Evolutionary conservation across 2,797 vertebrate species (phyloP), one percentile per base, ranked within the genome.

Genomic region (Carcharodon carcharias): DNA sequence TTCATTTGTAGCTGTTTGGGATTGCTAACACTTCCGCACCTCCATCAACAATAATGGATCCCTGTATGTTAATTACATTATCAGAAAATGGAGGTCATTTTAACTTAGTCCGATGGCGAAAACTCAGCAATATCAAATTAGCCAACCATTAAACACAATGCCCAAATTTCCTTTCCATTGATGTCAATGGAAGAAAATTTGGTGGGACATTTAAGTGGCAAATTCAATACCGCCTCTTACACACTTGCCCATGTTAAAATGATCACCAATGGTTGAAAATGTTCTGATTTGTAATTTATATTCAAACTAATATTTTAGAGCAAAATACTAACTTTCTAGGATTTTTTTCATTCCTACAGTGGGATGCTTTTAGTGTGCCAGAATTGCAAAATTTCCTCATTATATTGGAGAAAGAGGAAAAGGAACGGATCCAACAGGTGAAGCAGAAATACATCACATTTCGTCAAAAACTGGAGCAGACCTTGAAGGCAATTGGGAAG

Each of bases 351-450:
- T 96, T 95, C 31, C 96, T 14, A 85, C 97, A 99, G 99, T 99
- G 99, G 99, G 98, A 99, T 0, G 99, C 98, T 0, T 99, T 99
- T 98, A 99, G 99, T 12, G 98, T 99, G 96, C 99, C 99, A 0
- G 99, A 99, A 97, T 98, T 99, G 65, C 99, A 99, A 97, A 99
- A 99, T 98, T 99, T 99, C 98, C 97, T 99, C 97, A 98, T 98
- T 11, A 99, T 99, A 97, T 97, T 99, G 97, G 97, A 98, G 96
- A 99, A 98, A 96, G 99, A 99, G 96, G 99, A 99, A 97, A 97
- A 97, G 4, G 99, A 99, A 94, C 99, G 99, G 65, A 97, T 99
- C 96, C 98, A 98, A 40, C 98, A 98, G 96, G 98, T 99, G 96
- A 97, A 98, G 96, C 98, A 98, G 96, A 99, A 98, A 97, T 99